phyloP scores from a whole-genome alignment of 2,888 invertebrate species.

The Nineta flava region DNA sequence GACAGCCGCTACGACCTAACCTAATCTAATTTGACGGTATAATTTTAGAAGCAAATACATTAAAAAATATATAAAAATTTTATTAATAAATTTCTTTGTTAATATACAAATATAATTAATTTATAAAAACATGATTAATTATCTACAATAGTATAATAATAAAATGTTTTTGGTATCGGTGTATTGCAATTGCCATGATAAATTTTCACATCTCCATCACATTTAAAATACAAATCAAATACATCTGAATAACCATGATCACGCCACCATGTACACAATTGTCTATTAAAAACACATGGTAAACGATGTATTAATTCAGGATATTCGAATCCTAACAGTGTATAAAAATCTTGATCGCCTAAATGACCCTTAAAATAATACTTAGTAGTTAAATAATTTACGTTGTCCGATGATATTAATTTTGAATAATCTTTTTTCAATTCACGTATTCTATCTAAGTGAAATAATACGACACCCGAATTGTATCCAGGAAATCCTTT shows the following conservation, averaged over 20 bases:
- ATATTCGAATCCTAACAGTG: constrained; percentile 50
- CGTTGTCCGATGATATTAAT: constrained; percentile 34
- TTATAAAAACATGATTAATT: no score
- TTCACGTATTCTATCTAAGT: constrained; percentile 46
- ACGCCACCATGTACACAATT: constrained; percentile 69
- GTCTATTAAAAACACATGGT: constrained; percentile 67
- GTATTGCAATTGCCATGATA: constrained; percentile 66
- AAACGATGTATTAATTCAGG: constrained; percentile 54
- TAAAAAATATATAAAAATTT: no score
- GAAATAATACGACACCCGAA: constrained; percentile 59
- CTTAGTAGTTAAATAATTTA: constrained; percentile 38
- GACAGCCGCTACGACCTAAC: no score
- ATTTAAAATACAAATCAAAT: constrained; percentile 54
- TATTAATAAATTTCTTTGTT: no score
- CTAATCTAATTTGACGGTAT: no score
- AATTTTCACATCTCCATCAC: constrained; percentile 44
- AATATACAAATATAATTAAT: no score
- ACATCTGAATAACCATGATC: constrained; percentile 56
- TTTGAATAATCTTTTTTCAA: constrained; percentile 39
- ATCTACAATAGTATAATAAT: no score
- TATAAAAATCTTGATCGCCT: constrained; percentile 73
- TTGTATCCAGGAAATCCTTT: constrained; percentile 61
- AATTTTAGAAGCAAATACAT: neutral
- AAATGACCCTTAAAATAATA: constrained; percentile 56
- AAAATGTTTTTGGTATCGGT: constrained; percentile 32